These are phyloP conservation scores for Cyrtonyx montezumae DNA, from an alignment of 2,113 vertebrate genomes.

Conservation along the genomic window DNA sequence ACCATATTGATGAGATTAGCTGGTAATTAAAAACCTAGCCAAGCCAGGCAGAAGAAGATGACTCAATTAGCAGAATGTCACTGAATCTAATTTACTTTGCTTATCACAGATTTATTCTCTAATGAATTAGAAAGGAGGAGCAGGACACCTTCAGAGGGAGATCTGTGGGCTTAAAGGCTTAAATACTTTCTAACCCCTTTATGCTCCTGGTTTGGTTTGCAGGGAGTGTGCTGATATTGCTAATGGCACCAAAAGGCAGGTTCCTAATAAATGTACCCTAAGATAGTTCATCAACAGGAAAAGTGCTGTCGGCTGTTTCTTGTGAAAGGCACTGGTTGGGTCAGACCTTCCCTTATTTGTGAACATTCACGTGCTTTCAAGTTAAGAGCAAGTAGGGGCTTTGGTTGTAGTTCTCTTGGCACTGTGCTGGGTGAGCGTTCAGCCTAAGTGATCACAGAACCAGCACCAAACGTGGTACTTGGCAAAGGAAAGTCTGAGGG, in stretches of 20 bases:
- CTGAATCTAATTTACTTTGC: constrained; percentile 90
- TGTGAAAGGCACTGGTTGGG: neutral
- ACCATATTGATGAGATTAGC: constrained; percentile 96
- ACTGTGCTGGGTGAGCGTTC: fast-evolving
- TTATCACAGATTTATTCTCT: constrained; percentile 83
- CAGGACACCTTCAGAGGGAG: constrained; percentile 74
- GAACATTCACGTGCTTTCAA: neutral
- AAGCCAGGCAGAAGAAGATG: constrained; percentile 80
- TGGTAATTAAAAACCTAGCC: constrained; percentile 93
- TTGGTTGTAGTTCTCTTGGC: neutral
- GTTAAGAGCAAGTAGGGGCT: neutral
- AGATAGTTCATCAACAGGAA: neutral
- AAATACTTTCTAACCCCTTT: constrained; percentile 27
- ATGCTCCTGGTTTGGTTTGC: neutral
- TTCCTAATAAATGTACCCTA: neutral
- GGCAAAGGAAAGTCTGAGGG: neutral
- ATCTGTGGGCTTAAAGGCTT: constrained; percentile 69
- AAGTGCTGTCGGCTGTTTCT: neutral
- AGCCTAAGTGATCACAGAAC: fast-evolving
- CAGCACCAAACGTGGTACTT: neutral
- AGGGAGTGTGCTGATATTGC: neutral
- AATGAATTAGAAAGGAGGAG: constrained; percentile 75
- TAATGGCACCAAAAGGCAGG: neutral
- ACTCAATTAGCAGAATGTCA: constrained; percentile 89
- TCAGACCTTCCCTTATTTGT: neutral